Evolutionary conservation across 92 coral and sea anemone species (phyloP).

Genomic region (Phenganax subtilis): DNA sequence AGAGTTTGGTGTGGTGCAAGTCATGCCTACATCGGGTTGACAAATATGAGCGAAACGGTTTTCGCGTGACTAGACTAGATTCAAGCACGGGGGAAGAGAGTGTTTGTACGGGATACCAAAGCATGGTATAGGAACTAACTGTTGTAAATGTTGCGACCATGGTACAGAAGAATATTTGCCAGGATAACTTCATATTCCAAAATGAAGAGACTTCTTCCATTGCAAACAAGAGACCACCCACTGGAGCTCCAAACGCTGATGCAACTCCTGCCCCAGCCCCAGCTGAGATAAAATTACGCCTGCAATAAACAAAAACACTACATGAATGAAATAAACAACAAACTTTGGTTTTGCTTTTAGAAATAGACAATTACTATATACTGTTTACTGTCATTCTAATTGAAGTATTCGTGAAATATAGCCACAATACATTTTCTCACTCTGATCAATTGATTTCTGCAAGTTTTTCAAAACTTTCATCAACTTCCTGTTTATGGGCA

Average conservation of each 20-base stretch:
- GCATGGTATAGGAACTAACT: constrained; percentile 48
- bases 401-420: too few relatives aligned
- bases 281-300: constrained; percentile 97
- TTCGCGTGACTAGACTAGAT: too few relatives aligned
- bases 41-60: too few relatives aligned
- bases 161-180: constrained; percentile 99
- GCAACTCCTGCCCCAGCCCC: constrained; percentile 99
- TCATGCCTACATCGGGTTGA: too few relatives aligned
- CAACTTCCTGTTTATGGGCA: too few relatives aligned
- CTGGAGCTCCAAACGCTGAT: constrained; percentile 99
- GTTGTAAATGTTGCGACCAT: constrained; percentile 98
- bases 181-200: constrained; percentile 98
- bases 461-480: too few relatives aligned
- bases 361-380: not conserved
- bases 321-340: not conserved
- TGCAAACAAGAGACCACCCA: constrained; percentile 90
- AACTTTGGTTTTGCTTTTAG: not conserved
- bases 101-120: too few relatives aligned
- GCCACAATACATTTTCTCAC: too few relatives aligned
- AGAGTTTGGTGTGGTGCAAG: too few relatives aligned
- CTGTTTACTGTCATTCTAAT: too few relatives aligned
- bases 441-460: too few relatives aligned
- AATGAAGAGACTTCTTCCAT: constrained; percentile 99
- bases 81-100: too few relatives aligned
- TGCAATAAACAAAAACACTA: constrained; percentile 8